Evolutionary conservation across 1,140 invertebrate genomes (phyloP).

Genomic region (Drosophila repletoides): DNA sequence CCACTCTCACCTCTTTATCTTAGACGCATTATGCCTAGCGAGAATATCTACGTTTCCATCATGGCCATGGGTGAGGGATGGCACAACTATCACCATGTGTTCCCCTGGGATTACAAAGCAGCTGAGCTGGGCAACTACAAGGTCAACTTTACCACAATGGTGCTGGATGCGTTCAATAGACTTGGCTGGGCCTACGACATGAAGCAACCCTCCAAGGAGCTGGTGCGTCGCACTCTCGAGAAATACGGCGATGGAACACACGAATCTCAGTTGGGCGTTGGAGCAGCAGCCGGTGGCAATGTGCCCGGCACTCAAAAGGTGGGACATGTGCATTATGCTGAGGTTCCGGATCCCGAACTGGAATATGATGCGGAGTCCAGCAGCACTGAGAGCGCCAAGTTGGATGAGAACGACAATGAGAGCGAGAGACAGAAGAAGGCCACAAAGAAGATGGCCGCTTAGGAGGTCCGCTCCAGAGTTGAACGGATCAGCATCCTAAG

Average conservation of each 20-base stretch:
- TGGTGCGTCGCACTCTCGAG: slow-evolving; percentile 83
- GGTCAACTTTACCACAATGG: slow-evolving; percentile 82
- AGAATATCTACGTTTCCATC: slow-evolving; percentile 85
- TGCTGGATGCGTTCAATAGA: slow-evolving; percentile 90
- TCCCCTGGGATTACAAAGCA: slow-evolving; percentile 90
- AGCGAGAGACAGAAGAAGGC: slow-evolving; percentile 67
- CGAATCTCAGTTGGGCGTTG: slow-evolving; percentile 21
- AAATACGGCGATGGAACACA: slow-evolving; percentile 87
- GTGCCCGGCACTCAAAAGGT: slow-evolving; percentile 39
- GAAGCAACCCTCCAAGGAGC: slow-evolving; percentile 85
- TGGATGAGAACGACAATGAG: slow-evolving; percentile 78
- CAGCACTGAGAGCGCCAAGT: slow-evolving; percentile 77
- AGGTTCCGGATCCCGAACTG: slow-evolving; percentile 69
- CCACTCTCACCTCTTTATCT: slow-evolving; percentile 13
- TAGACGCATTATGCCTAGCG: slow-evolving; percentile 86
- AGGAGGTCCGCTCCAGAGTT: slow-evolving; percentile 1
- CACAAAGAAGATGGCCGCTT: slow-evolving; percentile 53
- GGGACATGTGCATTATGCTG: slow-evolving; percentile 63
- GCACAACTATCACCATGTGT: slow-evolving; percentile 97
- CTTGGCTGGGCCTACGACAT: slow-evolving; percentile 92
- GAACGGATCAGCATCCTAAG: slow-evolving; percentile 4
- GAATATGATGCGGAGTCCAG: slow-evolving; percentile 77
- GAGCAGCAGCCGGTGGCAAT: neutral
- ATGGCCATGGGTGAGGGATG: slow-evolving; percentile 89
- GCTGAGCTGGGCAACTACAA: slow-evolving; percentile 85